phyloP scores from a whole-genome alignment of 2,888 invertebrate genomes.

The Cryptocephalus primarius region DNA sequence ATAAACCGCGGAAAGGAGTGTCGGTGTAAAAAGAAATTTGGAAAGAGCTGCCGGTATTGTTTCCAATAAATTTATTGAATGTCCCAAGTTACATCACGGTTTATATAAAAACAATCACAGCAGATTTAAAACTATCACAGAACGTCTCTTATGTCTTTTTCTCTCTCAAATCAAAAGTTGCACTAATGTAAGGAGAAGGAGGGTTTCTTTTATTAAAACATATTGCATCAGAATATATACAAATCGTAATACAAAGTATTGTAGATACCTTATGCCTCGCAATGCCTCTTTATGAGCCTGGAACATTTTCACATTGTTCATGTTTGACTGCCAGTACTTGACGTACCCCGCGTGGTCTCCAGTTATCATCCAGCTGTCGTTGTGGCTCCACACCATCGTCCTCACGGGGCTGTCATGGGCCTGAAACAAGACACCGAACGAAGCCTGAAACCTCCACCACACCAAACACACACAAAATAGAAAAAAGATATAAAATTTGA shows the following conservation, averaged over 20 bases:
- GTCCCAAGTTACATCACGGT: constrained; percentile 11
- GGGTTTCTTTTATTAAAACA: constrained; percentile 34
- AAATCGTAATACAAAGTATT: constrained; percentile 16
- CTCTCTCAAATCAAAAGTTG: constrained; percentile 7
- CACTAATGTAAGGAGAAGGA: constrained; percentile 29
- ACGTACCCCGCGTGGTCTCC: constrained; percentile 98
- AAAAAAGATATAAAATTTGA: too few species aligned
- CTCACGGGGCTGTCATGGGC: constrained; percentile 99
- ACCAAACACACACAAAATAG: too few species aligned
- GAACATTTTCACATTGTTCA: constrained; percentile 99
- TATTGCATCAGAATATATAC: constrained; percentile 27
- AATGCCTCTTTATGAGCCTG: constrained; percentile 99
- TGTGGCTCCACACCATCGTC: constrained; percentile 99
- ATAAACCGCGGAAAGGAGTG: constrained; percentile 16
- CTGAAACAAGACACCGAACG: constrained; percentile 37
- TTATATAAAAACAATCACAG: constrained; percentile 8
- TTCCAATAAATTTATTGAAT: constrained; percentile 33
- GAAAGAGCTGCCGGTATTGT: constrained; percentile 24
- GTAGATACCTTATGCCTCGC: constrained; percentile 86
- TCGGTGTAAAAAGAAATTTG: constrained; percentile 30
- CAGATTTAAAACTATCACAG: constrained; percentile 1
- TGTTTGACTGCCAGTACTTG: constrained; percentile 99
- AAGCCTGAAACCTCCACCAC: too few species aligned
- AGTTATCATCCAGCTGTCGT: constrained; percentile 99
- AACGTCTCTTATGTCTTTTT: too few species aligned